Percentiles rank a stretch among this genome's conserved stretches.
Conservation (phyloP, 2,888 invertebrate genomes). For the Drosophila macrothrix region DNA sequence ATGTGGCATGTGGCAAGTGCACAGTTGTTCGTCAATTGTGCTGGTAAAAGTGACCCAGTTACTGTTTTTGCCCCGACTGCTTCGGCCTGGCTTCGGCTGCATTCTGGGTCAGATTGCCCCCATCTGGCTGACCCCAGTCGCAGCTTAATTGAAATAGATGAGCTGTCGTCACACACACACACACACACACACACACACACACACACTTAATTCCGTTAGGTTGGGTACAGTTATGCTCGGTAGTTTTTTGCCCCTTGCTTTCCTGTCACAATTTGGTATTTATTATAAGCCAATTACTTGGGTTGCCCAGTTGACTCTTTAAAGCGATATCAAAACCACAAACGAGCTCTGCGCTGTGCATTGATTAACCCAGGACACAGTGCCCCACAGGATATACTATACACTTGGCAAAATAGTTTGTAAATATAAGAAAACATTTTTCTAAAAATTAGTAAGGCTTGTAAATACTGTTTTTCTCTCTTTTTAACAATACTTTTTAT, state of each 20-base stretch:
- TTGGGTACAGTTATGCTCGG: conserved; percentile 59
- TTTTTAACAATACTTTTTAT: too few relatives aligned
- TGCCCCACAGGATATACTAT: conserved; percentile 7
- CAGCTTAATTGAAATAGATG: conserved; percentile 73
- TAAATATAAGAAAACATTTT: not conserved
- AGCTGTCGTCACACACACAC: conserved; percentile 47
- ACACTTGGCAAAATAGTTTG: not conserved
- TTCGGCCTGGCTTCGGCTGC: conserved; percentile 50
- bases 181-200: conserved; percentile 10
- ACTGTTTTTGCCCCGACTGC: conserved; percentile 31
- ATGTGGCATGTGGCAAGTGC: conserved; percentile 26
- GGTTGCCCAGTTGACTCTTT: conserved; percentile 49
- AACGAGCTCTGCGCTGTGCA: conserved; percentile 33
- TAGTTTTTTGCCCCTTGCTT: conserved; percentile 29
- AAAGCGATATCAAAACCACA: conserved; percentile 44
- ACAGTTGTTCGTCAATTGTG: conserved; percentile 47
- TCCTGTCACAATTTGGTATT: conserved; percentile 57
- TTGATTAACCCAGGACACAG: conserved; percentile 49
- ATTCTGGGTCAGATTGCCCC: conserved; percentile 69
- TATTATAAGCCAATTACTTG: conserved; percentile 73
- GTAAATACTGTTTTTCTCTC: too few relatives aligned
- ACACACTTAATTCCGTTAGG: conserved; percentile 22
- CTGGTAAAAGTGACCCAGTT: conserved; percentile 62
- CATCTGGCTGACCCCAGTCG: conserved; percentile 49
- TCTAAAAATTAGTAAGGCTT: too few relatives aligned